Base-by-base conservation (phyloP, 2,797 vertebrate genomes). In the Tangara arthus region DNA sequence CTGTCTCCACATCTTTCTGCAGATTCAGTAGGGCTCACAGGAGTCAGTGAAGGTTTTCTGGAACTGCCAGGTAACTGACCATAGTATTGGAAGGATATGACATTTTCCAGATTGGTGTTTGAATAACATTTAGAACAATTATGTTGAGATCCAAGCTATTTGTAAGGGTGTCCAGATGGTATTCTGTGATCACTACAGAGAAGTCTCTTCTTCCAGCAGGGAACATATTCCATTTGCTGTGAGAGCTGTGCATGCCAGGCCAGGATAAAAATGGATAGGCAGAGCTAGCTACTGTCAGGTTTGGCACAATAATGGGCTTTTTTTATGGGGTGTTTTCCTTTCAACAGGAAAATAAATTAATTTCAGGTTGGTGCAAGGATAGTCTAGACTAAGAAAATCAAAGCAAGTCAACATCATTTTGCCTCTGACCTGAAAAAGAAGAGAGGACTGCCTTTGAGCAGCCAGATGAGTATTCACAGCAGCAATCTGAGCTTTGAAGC, bases 331-430 rank as follows among this genome's bases (percentile, higher is more conserved):
- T 81, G 10, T 18, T 41, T 41, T 41, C 28, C 18, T 77, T 52
- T 87, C 27, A 90, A 71, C 9, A 68, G 49, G 65, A 87, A 88
- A 87, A 86, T 41, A 50, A 73, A 90, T 80, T 80, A 57, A 88
- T 79, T 93, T 93, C 65, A 76, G 53, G 57, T 73, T 90, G 80
- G 15, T 81, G 22, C 68, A 87, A 93, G 53, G 42, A 89, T 63
- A 90, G 71, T 50, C 87, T 93, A 95, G 49, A 79, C 83, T 59
- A 86, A 90, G 76, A 86, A 85, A 96, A 94, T 93, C 82, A 93
- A 95, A 96, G 46, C 59, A 90, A 85, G 52, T 79, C 90, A 93
- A 66, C 73, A 66, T 78, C 34, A 83, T 37, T 95, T 95, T 93
- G 60, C 78, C 39, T 93, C 69, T 92, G 93, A 96, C 82, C 71